Percentiles rank a stretch among this genome's conserved stretches.
phyloP scores from a whole-genome alignment of 2,888 invertebrate genomes.

The Fabriciana adippe region DNA sequence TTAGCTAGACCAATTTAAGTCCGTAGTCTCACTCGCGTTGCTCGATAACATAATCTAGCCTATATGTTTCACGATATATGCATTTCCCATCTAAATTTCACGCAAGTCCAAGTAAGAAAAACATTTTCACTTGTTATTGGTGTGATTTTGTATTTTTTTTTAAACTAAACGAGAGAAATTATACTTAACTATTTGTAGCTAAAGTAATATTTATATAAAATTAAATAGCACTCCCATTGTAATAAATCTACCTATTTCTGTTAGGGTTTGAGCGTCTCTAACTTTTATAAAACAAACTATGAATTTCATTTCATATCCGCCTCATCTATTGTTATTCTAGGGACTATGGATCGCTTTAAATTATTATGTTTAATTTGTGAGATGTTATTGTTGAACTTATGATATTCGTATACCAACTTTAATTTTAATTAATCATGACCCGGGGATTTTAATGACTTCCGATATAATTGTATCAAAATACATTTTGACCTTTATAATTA shows the following conservation, averaged over 20 bases:
- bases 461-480: neutral
- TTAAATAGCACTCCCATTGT: constrained; percentile 9
- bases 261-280: neutral
- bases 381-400: constrained; percentile 17
- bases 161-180: no score
- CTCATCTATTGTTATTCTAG: constrained; percentile 14
- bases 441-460: constrained; percentile 13
- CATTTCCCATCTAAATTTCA: no score
- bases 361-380: constrained; percentile 17
- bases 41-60: no score
- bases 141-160: no score
- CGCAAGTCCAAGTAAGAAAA: no score
- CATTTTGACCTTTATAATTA: no score
- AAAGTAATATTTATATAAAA: constrained; percentile 2
- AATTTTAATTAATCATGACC: constrained; percentile 3
- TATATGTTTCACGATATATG: no score
- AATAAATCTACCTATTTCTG: constrained; percentile 9
- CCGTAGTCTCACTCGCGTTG: no score
- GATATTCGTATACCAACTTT: constrained; percentile 3
- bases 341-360: constrained; percentile 14
- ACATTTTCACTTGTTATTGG: no score
- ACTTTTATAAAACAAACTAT: constrained; percentile 18
- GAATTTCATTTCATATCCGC: constrained; percentile 25
- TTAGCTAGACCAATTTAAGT: no score
- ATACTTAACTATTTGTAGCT: no score